A percentile compares a stretch with the other conserved stretches of the same genome.
Conservation (phyloP, 2,888 invertebrate genomes). For the Andrena minutula region DNA sequence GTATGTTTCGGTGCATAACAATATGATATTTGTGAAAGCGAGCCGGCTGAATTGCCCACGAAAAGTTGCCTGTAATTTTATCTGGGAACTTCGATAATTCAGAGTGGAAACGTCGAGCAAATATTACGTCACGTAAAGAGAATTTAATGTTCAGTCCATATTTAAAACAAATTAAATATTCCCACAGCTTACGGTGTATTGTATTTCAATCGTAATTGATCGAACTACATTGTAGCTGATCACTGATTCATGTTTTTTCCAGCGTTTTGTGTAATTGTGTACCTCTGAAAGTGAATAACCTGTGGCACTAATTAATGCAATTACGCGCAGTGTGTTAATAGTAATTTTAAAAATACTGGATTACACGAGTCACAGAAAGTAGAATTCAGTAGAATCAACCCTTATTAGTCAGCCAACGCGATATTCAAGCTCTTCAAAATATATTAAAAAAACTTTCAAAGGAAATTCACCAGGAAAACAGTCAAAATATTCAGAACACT, state of each 20-base stretch:
- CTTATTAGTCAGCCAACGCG: no score
- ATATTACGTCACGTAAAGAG: constrained; percentile 6
- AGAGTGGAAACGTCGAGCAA: background rate
- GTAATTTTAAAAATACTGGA: background rate
- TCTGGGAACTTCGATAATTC: background rate
- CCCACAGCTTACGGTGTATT: background rate
- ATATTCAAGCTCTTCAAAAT: background rate
- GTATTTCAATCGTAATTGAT: constrained; percentile 40
- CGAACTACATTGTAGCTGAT: background rate
- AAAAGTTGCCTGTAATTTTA: constrained; percentile 9
- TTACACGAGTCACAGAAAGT: no score
- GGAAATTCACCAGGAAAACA: background rate
- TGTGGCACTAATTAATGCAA: constrained; percentile 4
- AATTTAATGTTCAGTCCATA: constrained; percentile 17
- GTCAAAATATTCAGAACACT: background rate
- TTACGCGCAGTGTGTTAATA: background rate
- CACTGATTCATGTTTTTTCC: background rate
- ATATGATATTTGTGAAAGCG: constrained; percentile 1
- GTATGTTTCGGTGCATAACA: background rate
- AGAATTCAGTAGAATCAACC: no score
- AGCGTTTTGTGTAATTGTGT: background rate
- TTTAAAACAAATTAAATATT: constrained; percentile 37
- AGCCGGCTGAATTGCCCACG: background rate
- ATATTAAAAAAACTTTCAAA: background rate
- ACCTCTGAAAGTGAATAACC: background rate